Percentiles rank a stretch among this genome's conserved stretches.
Conservation (phyloP, 2,797 vertebrate genomes). For the Thaleichthys pacificus region DNA sequence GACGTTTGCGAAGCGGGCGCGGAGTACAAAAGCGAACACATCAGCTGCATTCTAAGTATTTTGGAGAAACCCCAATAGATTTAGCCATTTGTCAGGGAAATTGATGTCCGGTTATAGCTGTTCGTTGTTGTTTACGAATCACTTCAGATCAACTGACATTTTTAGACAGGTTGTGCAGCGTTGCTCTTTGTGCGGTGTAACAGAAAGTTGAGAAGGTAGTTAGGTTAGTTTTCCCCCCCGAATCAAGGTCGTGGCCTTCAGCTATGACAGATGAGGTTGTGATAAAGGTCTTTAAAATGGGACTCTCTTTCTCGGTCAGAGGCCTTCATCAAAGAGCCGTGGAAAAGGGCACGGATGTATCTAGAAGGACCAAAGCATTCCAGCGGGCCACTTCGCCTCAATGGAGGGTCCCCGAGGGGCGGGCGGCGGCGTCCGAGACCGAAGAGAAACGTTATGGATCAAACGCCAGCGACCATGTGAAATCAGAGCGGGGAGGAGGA, state of each 20-base stretch:
- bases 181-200: conserved; percentile 13
- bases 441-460: conserved; percentile 66
- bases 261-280: conserved; percentile 34
- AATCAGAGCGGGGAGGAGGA: conserved; percentile 67
- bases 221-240: conserved; percentile 46
- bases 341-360: conserved; percentile 53
- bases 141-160: conserved; percentile 15
- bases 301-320: conserved; percentile 49
- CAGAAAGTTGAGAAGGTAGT: conserved; percentile 37
- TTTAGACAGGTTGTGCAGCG: conserved; percentile 22
- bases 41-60: not conserved
- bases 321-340: conserved; percentile 62
- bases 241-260: conserved; percentile 47
- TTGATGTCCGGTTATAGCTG: conserved; percentile 7
- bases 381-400: conserved; percentile 40
- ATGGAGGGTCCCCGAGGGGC: conserved; percentile 47
- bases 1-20: not conserved
- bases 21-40: not conserved
- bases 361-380: conserved; percentile 22
- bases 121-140: conserved; percentile 23
- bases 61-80: not conserved
- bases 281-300: conserved; percentile 56
- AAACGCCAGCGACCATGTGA: conserved; percentile 71
- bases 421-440: conserved; percentile 50
- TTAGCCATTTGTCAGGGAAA: not conserved